Conservation (phyloP, 2,797 vertebrate genomes). For the Myotis vivesi region DNA sequence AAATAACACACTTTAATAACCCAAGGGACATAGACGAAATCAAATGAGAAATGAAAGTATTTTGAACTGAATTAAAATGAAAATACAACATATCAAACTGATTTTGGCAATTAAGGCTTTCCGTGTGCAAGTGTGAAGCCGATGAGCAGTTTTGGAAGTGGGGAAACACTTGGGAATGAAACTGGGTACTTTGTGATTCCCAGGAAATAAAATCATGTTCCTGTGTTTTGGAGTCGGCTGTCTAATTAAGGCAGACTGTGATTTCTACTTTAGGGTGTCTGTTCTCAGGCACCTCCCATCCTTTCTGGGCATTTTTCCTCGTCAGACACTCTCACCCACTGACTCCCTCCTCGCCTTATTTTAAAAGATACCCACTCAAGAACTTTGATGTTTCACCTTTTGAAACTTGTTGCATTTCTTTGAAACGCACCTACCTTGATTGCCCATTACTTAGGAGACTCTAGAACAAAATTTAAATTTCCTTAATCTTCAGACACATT, state of each 20-base stretch:
- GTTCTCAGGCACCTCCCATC: conserved; percentile 14
- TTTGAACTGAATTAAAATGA: background rate
- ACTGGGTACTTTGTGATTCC: background rate
- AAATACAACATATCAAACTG: background rate
- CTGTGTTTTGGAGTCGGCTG: background rate
- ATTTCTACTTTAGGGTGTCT: conserved; percentile 22
- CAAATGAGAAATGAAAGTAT: background rate
- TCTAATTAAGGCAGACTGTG: background rate
- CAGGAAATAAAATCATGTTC: background rate
- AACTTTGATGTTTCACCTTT: conserved; percentile 50
- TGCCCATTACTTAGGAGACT: background rate
- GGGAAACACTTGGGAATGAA: background rate
- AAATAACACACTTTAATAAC: background rate
- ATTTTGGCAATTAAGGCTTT: background rate
- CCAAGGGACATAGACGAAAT: background rate
- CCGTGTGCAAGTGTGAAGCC: background rate
- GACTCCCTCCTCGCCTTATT: background rate
- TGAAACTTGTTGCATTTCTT: conserved; percentile 16
- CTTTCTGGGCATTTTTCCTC: background rate
- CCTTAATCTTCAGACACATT: conserved; percentile 61
- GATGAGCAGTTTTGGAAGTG: background rate
- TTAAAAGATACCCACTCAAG: background rate
- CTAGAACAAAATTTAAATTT: conserved; percentile 57
- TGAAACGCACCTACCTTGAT: background rate
- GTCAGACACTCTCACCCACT: background rate